Conservation (phyloP, 2,113 vertebrate species). For the Dipodomys merriami region DNA sequence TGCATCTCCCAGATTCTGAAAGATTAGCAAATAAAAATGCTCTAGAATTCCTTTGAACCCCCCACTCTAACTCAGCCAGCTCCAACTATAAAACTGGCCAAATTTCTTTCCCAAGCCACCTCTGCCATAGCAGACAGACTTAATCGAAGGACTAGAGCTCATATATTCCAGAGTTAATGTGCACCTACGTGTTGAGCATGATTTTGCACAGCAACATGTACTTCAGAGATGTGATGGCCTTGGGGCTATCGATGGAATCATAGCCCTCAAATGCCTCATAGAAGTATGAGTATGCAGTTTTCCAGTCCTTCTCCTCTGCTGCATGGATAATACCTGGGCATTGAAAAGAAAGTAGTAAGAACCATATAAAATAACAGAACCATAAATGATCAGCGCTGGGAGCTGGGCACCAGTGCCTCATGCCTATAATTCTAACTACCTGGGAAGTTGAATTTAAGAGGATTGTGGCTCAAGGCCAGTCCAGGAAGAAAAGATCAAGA, state of each 20-base stretch:
- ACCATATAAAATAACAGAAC: slow-evolving; percentile 32
- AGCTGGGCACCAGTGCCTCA: not conserved
- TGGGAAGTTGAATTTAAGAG: no score
- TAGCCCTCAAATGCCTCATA: slow-evolving; percentile 99
- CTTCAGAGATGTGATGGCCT: slow-evolving; percentile 97
- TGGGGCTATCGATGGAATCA: slow-evolving; percentile 96
- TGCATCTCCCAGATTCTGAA: not conserved
- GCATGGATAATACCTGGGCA: slow-evolving; percentile 97
- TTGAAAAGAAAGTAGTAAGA: slow-evolving; percentile 50
- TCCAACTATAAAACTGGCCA: not conserved
- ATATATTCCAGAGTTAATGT: slow-evolving; percentile 20
- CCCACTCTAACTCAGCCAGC: not conserved
- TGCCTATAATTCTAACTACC: no score
- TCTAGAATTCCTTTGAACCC: not conserved
- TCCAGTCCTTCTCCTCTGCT: slow-evolving; percentile 99
- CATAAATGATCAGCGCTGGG: slow-evolving; percentile 5
- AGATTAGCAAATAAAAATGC: not conserved
- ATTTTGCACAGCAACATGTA: slow-evolving; percentile 99
- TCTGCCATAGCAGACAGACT: not conserved
- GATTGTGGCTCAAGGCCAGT: no score
- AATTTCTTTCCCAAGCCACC: not conserved
- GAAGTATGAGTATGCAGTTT: slow-evolving; percentile 99
- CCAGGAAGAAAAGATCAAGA: no score
- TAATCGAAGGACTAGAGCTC: not conserved
- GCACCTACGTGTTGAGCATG: slow-evolving; percentile 95